phyloP scores from a whole-genome alignment of 2,888 invertebrate genomes.

The Incurvaria masculella region DNA sequence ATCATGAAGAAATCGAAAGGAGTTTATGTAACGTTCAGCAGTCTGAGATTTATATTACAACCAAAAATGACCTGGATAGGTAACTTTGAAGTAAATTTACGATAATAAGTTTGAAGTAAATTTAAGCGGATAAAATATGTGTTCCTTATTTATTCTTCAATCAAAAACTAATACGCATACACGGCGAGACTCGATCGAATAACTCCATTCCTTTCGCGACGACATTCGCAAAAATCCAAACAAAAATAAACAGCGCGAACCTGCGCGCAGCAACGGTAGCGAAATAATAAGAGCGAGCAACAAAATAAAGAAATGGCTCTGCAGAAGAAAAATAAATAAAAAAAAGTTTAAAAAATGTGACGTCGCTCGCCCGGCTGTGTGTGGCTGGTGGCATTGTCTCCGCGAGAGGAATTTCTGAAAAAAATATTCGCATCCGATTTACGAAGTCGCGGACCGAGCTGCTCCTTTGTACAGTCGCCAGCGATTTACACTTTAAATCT shows the following conservation, averaged over 20 bases:
- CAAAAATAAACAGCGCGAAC: conserved; percentile 31
- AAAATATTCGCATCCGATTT: background rate
- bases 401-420: background rate
- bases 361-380: conserved; percentile 29
- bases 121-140: too few species aligned
- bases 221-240: conserved; percentile 20
- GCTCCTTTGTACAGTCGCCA: background rate
- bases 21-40: too few species aligned
- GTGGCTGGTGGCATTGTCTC: background rate
- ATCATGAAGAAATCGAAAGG: too few species aligned
- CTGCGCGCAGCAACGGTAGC: conserved; percentile 45
- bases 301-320: conserved; percentile 50
- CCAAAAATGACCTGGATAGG: too few species aligned
- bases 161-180: background rate
- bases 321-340: conserved; percentile 50
- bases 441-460: background rate
- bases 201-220: background rate
- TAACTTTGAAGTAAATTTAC: too few species aligned
- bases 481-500: too few species aligned
- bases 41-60: too few species aligned
- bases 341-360: conserved; percentile 52
- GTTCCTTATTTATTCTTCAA: too few species aligned
- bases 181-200: background rate
- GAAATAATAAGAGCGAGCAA: conserved; percentile 56
- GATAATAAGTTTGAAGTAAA: too few species aligned